Base-by-base conservation (phyloP, 1,140 invertebrate species). In the Drosophila ogumai region DNA sequence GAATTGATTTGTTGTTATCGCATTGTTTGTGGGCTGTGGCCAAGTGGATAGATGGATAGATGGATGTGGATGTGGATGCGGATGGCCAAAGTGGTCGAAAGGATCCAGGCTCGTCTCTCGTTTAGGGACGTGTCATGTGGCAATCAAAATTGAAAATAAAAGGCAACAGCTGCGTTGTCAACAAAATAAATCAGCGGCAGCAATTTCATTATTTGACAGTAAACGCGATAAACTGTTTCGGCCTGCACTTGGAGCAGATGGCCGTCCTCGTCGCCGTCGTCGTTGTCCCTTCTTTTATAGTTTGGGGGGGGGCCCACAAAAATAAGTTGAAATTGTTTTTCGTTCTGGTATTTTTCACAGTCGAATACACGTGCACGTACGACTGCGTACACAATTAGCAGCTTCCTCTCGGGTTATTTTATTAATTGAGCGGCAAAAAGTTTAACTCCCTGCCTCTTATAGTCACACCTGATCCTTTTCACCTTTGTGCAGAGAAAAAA, bases 141-240 rank as follows among this genome's bases (percentile, higher is more conserved):
- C 79, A 72, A 81, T 90, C 85, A 90, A 90, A 90, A 90, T 90
- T 90, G 85, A 90, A 90, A 90, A 90, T 90, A 90, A 90, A 90
- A 90, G 85, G 78, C 85, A 85, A 85, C 85, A 90, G 88, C 85
- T 90, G 85, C 67, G 77, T 66, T 90, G 85, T 90, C 85, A 90
- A 90, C 85, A 90, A 90, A 72, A 90, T 90, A 90, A 90, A 90
- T 90, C 85, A 85, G 85, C 79, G 80, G 65, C 80, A 77, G 68
- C 85, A 90, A 90, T 90, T 90, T 90, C 85, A 90, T 90, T 90
- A 90, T 90, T 90, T 90, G 85, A 90, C 85, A 90, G 81, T 90
- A 90, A 90, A 90, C 85, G 85, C 85, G 85, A 90, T 90, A 90
- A 90, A 90, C 85, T 90, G 86, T 90, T 63, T 79, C 73, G 63